Evolutionary conservation across 2,888 invertebrate genomes (phyloP), one percentile per base, ranked within the genome.

Genomic region (Pemphredon lugubris): DNA sequence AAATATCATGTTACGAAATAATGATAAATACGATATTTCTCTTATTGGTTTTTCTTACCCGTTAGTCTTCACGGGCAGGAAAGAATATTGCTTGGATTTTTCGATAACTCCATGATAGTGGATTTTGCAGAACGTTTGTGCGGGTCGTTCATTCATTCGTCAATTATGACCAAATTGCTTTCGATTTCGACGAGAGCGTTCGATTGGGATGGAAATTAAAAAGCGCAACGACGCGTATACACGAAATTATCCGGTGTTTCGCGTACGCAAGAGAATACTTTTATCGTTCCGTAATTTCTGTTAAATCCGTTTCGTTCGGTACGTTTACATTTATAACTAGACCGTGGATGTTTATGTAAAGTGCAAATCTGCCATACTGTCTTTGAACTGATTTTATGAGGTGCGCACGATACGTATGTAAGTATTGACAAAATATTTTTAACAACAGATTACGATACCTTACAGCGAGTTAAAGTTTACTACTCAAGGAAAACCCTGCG

Each of bases 171-270:
- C 53, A 53, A 53, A 53, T 40, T 21, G 53, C 40, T 53, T 53
- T 53, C 53, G 26, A 53, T 53, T 53, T 53, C 53, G 40, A 14
- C 14, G 26, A 40, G 26, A 39, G 53, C 53, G 53, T 53, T 26
- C 40, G 40, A 37, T 5, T 21, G 53, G 40, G 40, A 53, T 14
- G 26, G 37, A 53, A 40, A 26, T 34, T 21, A 34, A 53, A 53
- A 53, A 21, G 39, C 21, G 53, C 37, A 39, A 20, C 14, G 53
- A 13, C 16, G 53, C 53, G 26, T 40, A 16, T 40, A 21, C 53
- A 16, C 16, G 26, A 40, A 53, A 53, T 40, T 40, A 26, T 37
- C 18, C 40, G 40, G 23, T 26, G 34, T 14, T 26, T 16, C 40
- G 53, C 18, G 53, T n/a, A 14, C 40, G 13, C 53, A 30, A 2